phyloP scores from a whole-genome alignment of 2,113 vertebrate species.

The Hydropotes inermis region DNA sequence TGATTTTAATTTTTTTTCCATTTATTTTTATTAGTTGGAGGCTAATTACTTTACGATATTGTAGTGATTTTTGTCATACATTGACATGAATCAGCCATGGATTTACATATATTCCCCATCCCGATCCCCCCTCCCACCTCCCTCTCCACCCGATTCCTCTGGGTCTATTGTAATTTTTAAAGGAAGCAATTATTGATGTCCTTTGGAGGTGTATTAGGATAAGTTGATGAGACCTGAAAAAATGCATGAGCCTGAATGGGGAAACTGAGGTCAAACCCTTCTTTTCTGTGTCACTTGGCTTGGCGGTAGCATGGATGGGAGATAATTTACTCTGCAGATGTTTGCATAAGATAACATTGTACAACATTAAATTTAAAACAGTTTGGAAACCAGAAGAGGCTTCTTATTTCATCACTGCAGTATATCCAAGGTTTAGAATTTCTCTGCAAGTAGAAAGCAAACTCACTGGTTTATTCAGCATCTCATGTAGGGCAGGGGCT shows the following conservation, averaged over 20 bases:
- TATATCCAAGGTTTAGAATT: background rate
- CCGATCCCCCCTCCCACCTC: too few relatives aligned
- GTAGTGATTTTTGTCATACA: too few relatives aligned
- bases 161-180: background rate
- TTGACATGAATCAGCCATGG: too few relatives aligned
- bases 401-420: background rate
- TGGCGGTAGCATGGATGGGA: background rate
- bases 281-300: background rate
- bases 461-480: background rate
- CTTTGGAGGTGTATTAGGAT: background rate
- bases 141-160: too few relatives aligned
- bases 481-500: conserved; percentile 15
- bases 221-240: background rate
- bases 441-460: background rate
- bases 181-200: background rate
- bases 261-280: background rate
- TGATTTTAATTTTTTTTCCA: background rate
- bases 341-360: background rate
- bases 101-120: too few relatives aligned
- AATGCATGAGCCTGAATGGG: background rate
- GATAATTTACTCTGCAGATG: background rate
- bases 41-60: too few relatives aligned
- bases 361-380: background rate
- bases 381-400: background rate
- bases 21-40: too few relatives aligned